Evolutionary conservation across 2,888 invertebrate species (phyloP).

Genomic region (Drosophila glabriapex): DNA sequence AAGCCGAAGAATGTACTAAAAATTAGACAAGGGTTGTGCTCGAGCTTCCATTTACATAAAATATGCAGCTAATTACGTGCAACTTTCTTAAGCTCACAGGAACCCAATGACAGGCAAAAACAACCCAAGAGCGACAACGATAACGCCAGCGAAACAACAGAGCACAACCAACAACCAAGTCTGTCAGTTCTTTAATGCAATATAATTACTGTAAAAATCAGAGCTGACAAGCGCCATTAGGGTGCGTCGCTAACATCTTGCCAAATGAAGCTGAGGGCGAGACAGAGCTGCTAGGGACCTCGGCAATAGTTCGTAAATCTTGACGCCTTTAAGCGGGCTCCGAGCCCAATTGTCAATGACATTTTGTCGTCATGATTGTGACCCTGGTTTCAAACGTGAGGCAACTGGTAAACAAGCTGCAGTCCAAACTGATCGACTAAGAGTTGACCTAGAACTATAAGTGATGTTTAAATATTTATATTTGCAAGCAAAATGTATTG

Average conservation of each 20-base stretch:
- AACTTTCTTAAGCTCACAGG: constrained; percentile 57
- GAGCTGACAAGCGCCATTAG: constrained; percentile 62
- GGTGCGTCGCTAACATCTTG: constrained; percentile 35
- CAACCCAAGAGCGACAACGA: not conserved
- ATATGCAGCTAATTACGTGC: constrained; percentile 76
- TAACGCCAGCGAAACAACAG: constrained; percentile 5
- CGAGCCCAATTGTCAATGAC: constrained; percentile 75
- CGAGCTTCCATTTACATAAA: constrained; percentile 63
- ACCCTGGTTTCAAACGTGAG: constrained; percentile 19
- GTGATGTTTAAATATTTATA: not conserved
- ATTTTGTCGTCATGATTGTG: constrained; percentile 70
- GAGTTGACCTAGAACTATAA: constrained; percentile 12
- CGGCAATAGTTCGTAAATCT: constrained; percentile 78
- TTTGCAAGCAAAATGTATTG: not conserved
- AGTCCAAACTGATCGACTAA: not conserved
- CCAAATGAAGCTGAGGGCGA: constrained; percentile 14
- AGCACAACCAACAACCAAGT: constrained; percentile 23
- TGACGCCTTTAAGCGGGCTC: constrained; percentile 65
- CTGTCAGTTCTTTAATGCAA: constrained; percentile 67
- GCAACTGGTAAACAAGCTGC: constrained; percentile 12
- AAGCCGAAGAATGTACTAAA: not conserved
- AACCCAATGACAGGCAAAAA: constrained; percentile 38
- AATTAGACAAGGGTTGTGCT: constrained; percentile 4
- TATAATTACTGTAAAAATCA: constrained; percentile 79
- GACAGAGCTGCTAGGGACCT: constrained; percentile 1